These are phyloP conservation scores for Drosophila triauraria DNA, from an alignment of 1,140 invertebrate genomes.

Conservation along the genomic window DNA sequence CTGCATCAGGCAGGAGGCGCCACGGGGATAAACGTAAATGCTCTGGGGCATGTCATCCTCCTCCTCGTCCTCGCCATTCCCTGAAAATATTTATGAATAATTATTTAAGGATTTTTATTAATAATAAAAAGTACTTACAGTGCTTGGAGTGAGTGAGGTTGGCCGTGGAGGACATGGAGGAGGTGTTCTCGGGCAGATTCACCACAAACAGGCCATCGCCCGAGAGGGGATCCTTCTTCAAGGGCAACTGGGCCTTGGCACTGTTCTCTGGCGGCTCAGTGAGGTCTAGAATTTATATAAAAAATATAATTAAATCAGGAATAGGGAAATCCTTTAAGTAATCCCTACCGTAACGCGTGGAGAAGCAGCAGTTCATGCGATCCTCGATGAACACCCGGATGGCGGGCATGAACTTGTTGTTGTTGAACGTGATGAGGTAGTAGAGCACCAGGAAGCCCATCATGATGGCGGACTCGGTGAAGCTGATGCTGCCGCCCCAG, in stretches of 20 bases:
- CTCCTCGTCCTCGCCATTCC: slow-evolving; percentile 69
- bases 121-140: slow-evolving; percentile 56
- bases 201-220: slow-evolving; percentile 81
- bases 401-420: slow-evolving; percentile 85
- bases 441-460: slow-evolving; percentile 90
- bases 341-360: slow-evolving; percentile 75
- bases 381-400: slow-evolving; percentile 83
- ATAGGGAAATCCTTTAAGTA: not conserved
- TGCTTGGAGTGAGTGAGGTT: slow-evolving; percentile 75
- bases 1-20: slow-evolving; percentile 78
- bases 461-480: slow-evolving; percentile 91
- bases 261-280: slow-evolving; percentile 83
- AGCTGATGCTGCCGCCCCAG: slow-evolving; percentile 92
- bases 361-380: slow-evolving; percentile 80
- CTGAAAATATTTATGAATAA: slow-evolving; percentile 12
- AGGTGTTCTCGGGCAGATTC: slow-evolving; percentile 79
- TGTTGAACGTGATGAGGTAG: slow-evolving; percentile 87
- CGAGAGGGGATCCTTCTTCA: slow-evolving; percentile 78
- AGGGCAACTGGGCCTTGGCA: slow-evolving; percentile 78
- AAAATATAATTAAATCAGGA: too few species aligned
- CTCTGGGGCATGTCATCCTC: slow-evolving; percentile 52
- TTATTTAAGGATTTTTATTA: too few species aligned
- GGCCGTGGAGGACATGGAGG: slow-evolving; percentile 77
- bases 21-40: slow-evolving; percentile 65
- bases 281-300: slow-evolving; percentile 49